Percentiles rank a stretch among this genome's conserved stretches.
These are phyloP conservation scores for Timandra comae DNA, from an alignment of 2,888 invertebrate species.

Conservation along the genomic window DNA sequence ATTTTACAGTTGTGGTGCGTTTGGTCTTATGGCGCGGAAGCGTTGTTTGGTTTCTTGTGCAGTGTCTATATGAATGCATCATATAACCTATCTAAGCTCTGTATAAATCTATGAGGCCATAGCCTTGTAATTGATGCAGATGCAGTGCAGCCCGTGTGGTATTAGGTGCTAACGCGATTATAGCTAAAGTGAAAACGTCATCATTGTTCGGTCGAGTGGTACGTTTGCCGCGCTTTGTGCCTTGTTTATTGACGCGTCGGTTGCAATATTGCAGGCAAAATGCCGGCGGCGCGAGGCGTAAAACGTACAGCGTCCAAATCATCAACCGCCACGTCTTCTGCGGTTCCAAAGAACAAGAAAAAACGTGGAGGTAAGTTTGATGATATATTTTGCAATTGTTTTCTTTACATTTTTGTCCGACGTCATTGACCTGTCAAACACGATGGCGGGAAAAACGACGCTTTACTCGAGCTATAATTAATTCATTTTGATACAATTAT, in stretches of 20 bases:
- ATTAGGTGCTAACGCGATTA: slow-evolving; percentile 59
- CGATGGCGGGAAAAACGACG: slow-evolving; percentile 64
- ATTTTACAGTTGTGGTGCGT: slow-evolving; percentile 24
- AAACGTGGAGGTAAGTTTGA: slow-evolving; percentile 65
- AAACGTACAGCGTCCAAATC: slow-evolving; percentile 70
- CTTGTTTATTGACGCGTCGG: slow-evolving; percentile 64
- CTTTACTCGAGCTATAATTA: slow-evolving; percentile 24
- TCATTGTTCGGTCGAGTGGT: slow-evolving; percentile 29
- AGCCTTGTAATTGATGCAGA: slow-evolving; percentile 64
- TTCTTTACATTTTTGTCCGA: slow-evolving; percentile 63
- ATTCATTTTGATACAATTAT: slow-evolving; percentile 23
- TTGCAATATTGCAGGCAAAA: slow-evolving; percentile 70
- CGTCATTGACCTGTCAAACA: slow-evolving; percentile 75
- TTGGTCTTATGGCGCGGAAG: slow-evolving; percentile 41
- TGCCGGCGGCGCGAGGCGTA: slow-evolving; percentile 73
- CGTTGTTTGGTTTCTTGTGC: slow-evolving; percentile 65
- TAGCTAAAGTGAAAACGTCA: slow-evolving; percentile 59
- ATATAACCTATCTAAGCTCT: slow-evolving; percentile 70
- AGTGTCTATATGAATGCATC: slow-evolving; percentile 71
- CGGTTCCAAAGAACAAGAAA: slow-evolving; percentile 68
- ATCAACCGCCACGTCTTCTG: slow-evolving; percentile 44
- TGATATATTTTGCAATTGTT: slow-evolving; percentile 53
- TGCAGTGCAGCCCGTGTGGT: slow-evolving; percentile 48
- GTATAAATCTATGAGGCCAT: slow-evolving; percentile 63
- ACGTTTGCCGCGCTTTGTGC: slow-evolving; percentile 55